Evolutionary conservation across 2,888 invertebrate genomes (phyloP).

Genomic region (Eupithecia subumbrata): DNA sequence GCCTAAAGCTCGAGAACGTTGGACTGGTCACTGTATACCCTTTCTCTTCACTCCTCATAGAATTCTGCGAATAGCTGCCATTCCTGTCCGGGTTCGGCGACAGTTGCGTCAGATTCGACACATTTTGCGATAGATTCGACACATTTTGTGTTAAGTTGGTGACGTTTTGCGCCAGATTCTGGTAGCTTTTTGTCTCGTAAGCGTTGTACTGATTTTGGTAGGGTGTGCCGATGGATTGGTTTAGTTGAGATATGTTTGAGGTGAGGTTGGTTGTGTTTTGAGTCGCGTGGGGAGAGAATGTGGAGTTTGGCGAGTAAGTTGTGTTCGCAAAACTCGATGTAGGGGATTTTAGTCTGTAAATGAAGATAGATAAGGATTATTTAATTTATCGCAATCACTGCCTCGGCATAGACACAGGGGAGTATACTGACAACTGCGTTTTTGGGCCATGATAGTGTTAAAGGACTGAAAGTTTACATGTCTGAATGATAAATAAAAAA

Average conservation of each 20-base stretch:
- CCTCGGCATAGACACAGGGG: no score
- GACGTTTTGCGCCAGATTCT: conserved; percentile 36
- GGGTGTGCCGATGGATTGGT: conserved; percentile 63
- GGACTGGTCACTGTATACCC: conserved; percentile 68
- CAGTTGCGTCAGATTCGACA: conserved; percentile 32
- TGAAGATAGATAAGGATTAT: background rate
- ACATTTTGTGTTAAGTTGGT: conserved; percentile 25
- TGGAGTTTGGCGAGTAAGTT: conserved; percentile 77
- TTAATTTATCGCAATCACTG: no score
- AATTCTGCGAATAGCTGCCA: conserved; percentile 53
- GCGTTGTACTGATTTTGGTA: conserved; percentile 41
- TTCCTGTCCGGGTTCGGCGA: conserved; percentile 46
- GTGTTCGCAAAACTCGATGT: conserved; percentile 77
- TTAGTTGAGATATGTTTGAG: conserved; percentile 62
- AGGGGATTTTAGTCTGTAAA: conserved; percentile 69
- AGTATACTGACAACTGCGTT: no score
- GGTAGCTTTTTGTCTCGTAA: conserved; percentile 34
- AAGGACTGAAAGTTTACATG: no score
- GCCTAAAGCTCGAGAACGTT: conserved; percentile 75
- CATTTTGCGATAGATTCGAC: conserved; percentile 31
- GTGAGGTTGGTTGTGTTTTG: conserved; percentile 58
- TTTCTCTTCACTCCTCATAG: conserved; percentile 58
- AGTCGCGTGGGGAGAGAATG: conserved; percentile 59
- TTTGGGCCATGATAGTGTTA: no score
- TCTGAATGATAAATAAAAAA: no score